Evolutionary conservation across 2,113 vertebrate species (phyloP).

Genomic region (Tyto alba): DNA sequence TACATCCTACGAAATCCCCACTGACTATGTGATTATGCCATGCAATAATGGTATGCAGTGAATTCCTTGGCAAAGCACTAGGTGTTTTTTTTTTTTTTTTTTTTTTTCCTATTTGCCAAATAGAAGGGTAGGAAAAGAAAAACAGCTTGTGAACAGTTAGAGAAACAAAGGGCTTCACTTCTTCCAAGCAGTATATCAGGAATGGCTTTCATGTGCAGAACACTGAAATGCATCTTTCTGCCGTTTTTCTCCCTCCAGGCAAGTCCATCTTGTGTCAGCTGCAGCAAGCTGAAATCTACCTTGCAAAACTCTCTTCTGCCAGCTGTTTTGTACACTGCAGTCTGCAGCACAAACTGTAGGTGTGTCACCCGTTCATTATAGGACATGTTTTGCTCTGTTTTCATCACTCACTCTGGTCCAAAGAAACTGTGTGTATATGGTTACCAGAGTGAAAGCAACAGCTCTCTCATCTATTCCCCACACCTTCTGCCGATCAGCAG

Average conservation of each 20-base stretch:
- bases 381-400: fast-evolving
- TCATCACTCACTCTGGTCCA: not conserved
- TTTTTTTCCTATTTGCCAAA: too few relatives aligned
- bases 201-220: not conserved
- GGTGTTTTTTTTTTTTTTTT: too few relatives aligned
- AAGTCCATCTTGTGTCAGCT: not conserved
- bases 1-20: not conserved
- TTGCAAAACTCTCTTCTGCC: not conserved
- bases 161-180: not conserved
- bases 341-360: not conserved
- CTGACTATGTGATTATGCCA: too few relatives aligned
- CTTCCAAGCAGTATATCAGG: not conserved
- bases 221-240: not conserved
- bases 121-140: fast-evolving
- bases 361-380: fast-evolving
- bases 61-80: not conserved
- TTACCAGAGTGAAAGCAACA: not conserved
- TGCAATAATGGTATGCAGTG: not conserved
- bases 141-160: not conserved
- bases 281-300: not conserved
- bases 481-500: not conserved
- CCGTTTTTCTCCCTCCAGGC: not conserved
- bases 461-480: not conserved
- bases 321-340: not conserved
- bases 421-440: not conserved